Conservation (phyloP, 2,113 vertebrate genomes). For the Pavo muticus region DNA sequence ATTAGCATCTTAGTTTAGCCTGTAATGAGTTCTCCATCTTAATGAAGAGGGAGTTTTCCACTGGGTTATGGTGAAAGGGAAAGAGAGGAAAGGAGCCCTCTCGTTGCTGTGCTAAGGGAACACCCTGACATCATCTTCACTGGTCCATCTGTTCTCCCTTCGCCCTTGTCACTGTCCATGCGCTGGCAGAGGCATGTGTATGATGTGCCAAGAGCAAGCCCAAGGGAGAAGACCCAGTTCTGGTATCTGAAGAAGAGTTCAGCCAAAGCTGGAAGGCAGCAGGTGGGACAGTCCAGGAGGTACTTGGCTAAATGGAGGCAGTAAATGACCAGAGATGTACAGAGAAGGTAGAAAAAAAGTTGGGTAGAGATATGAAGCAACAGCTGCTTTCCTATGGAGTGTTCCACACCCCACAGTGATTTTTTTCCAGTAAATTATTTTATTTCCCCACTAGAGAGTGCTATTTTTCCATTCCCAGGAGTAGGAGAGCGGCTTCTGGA, state of each 20-base stretch:
- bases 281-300: neutral
- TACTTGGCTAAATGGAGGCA: neutral
- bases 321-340: neutral
- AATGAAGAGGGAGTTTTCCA: neutral
- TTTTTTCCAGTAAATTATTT: neutral
- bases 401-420: rapidly evolving
- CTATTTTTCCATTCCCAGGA: neutral
- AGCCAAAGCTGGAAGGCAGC: neutral
- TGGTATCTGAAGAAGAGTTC: neutral
- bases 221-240: neutral
- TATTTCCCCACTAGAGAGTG: conserved; percentile 55
- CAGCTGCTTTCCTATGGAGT: neutral
- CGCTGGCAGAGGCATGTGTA: rapidly evolving
- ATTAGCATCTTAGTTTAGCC: conserved; percentile 7
- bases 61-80: neutral
- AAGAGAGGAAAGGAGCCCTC: neutral
- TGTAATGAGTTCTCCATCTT: conserved; percentile 38
- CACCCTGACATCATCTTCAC: rapidly evolving
- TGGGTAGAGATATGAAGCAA: rapidly evolving
- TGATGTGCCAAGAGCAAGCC: neutral
- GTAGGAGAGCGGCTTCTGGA: neutral
- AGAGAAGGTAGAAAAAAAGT: neutral
- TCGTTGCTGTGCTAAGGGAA: neutral
- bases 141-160: neutral
- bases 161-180: too few species aligned